These are phyloP conservation scores for Pinctada fucata DNA, from an alignment of 2,888 invertebrate species.

Conservation along the genomic window DNA sequence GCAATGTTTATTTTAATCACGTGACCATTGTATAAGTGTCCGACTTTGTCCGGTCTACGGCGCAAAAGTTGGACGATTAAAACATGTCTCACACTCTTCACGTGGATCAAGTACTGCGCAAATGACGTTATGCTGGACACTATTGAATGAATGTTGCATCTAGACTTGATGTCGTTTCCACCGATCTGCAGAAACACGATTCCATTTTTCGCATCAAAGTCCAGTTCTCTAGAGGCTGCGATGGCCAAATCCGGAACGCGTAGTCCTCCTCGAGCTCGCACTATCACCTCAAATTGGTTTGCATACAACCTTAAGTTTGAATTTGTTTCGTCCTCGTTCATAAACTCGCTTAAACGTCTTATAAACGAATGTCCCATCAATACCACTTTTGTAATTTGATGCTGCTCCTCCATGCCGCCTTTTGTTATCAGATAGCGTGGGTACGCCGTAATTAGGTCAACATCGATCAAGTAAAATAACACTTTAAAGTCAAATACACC, in stretches of 20 bases:
- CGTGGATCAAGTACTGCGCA: neutral
- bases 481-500: neutral
- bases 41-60: neutral
- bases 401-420: neutral
- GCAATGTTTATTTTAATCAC: neutral
- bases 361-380: neutral
- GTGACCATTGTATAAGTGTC: neutral
- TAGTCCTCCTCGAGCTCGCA: neutral
- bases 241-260: neutral
- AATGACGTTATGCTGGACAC: neutral
- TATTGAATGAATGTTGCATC: neutral
- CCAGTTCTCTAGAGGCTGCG: neutral
- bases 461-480: neutral
- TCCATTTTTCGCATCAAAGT: neutral
- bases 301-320: neutral
- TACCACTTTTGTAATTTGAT: neutral
- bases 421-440: neutral
- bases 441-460: neutral
- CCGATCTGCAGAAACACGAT: neutral
- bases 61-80: constrained; percentile 8
- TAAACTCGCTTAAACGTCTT: constrained; percentile 9
- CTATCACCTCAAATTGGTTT: neutral
- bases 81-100: neutral
- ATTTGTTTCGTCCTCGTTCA: neutral
- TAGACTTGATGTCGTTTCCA: neutral